Evolutionary conservation across 2,113 vertebrate genomes (phyloP), one percentile per base, ranked within the genome.

Genomic region (Micromys minutus): DNA sequence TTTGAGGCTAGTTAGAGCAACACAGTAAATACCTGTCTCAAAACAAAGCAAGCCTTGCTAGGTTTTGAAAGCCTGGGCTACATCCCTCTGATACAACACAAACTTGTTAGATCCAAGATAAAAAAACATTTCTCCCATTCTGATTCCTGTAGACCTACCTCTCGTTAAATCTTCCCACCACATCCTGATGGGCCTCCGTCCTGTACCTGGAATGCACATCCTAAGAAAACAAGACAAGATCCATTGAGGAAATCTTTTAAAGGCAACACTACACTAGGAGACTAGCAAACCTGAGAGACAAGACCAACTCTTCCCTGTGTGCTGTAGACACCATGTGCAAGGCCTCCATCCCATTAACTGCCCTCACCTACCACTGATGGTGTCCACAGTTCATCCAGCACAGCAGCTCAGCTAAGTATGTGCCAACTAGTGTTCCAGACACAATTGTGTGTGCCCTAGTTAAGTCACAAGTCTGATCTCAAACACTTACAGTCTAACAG

Each of bases 171-270:
- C 99, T 98, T 94, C 99, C 99, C 36, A 99, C 98, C 91, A 99
- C 99, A 0, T 99, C 99, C 98, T 99, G 99, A 97, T 99, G 99
- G 2, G 99, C 99, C 97, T 99, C 99, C 0, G 99, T 99, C 87
- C 99, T 98, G 88, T 99, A 99, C 1, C 99, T 98, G n/a, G 99
- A 98, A 95, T 99, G 99, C 2, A 99, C 99, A 0, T 99, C 99
- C 99, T 99, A 95, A 31, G 50, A 88, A 8, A 7, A 9, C 59
- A 59, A 85, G 39, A 31, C 69, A 87, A 15, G 1, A n/a, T 22
- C 59, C 47, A 34, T 96, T 26, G 95, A 45, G 17, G 89, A 63
- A 86, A 19, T 57, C 72, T 57, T 50, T 29, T 55, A 29, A 67
- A 52, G 52, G 11, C 84, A 77, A 65, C 2, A 59, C 10, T 7